Evolutionary conservation across 2,797 vertebrate species (phyloP), one percentile per base, ranked within the genome.

Genomic region (Chelon labrosus): DNA sequence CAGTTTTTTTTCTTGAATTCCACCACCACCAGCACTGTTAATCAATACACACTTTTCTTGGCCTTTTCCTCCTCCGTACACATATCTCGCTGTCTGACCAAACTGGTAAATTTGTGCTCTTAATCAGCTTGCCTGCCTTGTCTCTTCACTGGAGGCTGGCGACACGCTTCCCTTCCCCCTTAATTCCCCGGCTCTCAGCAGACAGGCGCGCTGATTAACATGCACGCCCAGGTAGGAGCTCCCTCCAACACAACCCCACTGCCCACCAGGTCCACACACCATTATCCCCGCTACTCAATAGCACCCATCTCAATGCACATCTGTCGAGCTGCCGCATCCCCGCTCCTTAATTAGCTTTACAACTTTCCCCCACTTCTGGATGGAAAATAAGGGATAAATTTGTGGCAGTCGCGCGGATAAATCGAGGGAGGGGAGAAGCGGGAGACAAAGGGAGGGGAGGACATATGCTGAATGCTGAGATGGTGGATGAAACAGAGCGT

Each of bases 161-260:
- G 87, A 89, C 88, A 89, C 85, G 85, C 89, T 90, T 89, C 88
- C 85, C 89, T 89, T 88, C 86, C 85, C 86, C 83, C 82, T 84
- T 92, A 90, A 91, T 90, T 90, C 90, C 77, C 83, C 59, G 9
- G 77, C 86, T 85, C 86, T 90, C 85, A 31, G 49, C 87, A 89
- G 88, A 88, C 86, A 85, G 89, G 65, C 79, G 17, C 55, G 11
- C 90, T 92, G 85, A 91, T 92, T 93, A 92, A 92, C 90, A 92
- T 92, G 90, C 89, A 90, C 80, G 83, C 88, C 89, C 89, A 92
- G 90, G 91, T 92, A 90, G 82, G 79, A 82, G 80, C 88, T 82
- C 84, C 86, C 82, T 86, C 86, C 84, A 83, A 86, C 85, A 89
- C 87, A 82, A 79, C 78, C 85, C 81, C 71, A 37, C 86, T 84